Percentiles rank a stretch among this genome's conserved stretches.
phyloP scores from a whole-genome alignment of 35 echinoderm and acorn worm species.

The Apostichopus parvimensis region DNA sequence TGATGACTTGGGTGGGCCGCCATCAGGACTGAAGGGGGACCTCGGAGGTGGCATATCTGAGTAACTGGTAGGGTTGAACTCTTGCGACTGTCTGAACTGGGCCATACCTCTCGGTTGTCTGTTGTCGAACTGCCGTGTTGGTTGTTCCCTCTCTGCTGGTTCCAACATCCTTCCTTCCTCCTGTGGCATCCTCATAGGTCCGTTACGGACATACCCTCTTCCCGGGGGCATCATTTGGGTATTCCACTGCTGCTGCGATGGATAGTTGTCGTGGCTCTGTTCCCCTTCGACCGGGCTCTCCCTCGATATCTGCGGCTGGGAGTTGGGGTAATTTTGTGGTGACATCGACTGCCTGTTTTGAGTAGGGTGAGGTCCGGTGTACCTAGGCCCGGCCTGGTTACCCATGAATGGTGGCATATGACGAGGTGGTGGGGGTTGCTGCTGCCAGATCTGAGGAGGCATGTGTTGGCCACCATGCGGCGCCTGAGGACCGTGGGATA shows the following conservation, averaged over 20 bases:
- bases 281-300: slow-evolving; percentile 30
- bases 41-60: neutral
- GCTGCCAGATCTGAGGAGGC: slow-evolving; percentile 58
- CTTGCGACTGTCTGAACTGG: slow-evolving; percentile 17
- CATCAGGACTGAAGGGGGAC: neutral
- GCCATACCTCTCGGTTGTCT: slow-evolving; percentile 5
- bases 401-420: slow-evolving; percentile 51
- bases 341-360: slow-evolving; percentile 43
- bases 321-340: slow-evolving; percentile 45
- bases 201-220: slow-evolving; percentile 4
- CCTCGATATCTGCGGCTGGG: slow-evolving; percentile 14
- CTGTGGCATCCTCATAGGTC: slow-evolving; percentile 24
- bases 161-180: neutral
- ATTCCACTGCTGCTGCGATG: slow-evolving; percentile 47
- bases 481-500: slow-evolving; percentile 43
- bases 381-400: slow-evolving; percentile 37
- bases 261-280: neutral
- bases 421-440: slow-evolving; percentile 41
- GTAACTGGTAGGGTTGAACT: slow-evolving; percentile 21
- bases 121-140: neutral
- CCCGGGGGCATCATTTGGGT: slow-evolving; percentile 20
- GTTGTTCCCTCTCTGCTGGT: neutral
- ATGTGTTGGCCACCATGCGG: slow-evolving; percentile 27
- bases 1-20: neutral
- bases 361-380: slow-evolving; percentile 10